Conservation (phyloP, 2,888 invertebrate species). For the Cepaea hortensis region DNA sequence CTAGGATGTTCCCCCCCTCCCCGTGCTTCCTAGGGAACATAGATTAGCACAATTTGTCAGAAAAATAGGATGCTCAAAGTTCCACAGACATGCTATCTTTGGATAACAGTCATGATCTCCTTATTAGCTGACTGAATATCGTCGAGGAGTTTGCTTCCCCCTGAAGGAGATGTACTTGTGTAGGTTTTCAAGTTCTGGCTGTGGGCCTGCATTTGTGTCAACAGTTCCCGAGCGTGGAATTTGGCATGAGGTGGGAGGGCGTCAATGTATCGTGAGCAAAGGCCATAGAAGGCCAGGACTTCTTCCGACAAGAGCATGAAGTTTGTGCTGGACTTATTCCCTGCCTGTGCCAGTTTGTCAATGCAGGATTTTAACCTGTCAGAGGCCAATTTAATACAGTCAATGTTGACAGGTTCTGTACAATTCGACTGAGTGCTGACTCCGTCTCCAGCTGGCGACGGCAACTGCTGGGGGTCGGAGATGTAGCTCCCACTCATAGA, state of each 20-base stretch:
- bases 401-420: slow-evolving; percentile 58
- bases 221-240: slow-evolving; percentile 85
- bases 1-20: too few relatives aligned
- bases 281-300: slow-evolving; percentile 85
- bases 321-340: slow-evolving; percentile 78
- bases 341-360: slow-evolving; percentile 66
- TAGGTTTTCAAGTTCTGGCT: slow-evolving; percentile 70
- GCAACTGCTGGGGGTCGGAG: slow-evolving; percentile 1
- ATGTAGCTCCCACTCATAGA: slow-evolving; percentile 52
- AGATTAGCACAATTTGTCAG: background rate
- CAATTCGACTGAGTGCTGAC: background rate
- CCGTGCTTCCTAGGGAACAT: background rate
- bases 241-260: slow-evolving; percentile 89
- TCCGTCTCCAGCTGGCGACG: slow-evolving; percentile 21
- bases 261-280: slow-evolving; percentile 90
- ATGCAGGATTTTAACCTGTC: slow-evolving; percentile 65
- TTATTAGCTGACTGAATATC: slow-evolving; percentile 68
- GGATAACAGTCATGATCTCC: slow-evolving; percentile 82
- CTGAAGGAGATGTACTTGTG: slow-evolving; percentile 63
- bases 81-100: slow-evolving; percentile 70
- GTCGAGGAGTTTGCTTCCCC: slow-evolving; percentile 62
- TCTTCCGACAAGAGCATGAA: slow-evolving; percentile 89
- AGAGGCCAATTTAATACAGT: slow-evolving; percentile 64
- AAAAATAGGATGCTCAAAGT: background rate
- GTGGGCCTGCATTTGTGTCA: slow-evolving; percentile 70